Evolutionary conservation across 1,140 invertebrate genomes (phyloP).

Genomic region (Neotoxoptera formosana): DNA sequence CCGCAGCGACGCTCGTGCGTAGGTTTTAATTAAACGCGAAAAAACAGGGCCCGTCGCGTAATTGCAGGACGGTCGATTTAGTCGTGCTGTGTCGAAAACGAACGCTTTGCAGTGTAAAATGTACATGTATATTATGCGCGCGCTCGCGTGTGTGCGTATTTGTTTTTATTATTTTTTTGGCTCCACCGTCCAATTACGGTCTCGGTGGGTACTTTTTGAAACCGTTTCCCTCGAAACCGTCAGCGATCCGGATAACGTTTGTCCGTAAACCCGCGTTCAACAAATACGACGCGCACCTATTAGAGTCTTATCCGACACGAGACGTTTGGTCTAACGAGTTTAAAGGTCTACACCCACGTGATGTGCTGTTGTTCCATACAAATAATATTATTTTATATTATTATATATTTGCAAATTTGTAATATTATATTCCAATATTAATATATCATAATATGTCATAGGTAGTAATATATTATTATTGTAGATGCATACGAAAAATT

Average conservation of each 20-base stretch:
- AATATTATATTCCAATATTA: too few relatives aligned
- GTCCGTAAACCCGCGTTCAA: not conserved
- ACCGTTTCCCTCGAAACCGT: not conserved
- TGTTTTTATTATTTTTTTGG: conserved; percentile 18
- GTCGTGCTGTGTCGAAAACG: not conserved
- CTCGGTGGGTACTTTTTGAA: not conserved
- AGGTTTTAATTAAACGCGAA: not conserved
- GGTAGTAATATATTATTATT: not conserved
- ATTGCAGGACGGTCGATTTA: conserved; percentile 11
- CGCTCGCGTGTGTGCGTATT: not conserved
- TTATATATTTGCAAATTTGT: too few relatives aligned
- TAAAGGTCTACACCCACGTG: not conserved
- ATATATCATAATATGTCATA: too few relatives aligned
- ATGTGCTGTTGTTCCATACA: not conserved
- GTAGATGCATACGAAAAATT: too few relatives aligned
- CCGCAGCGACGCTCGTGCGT: not conserved
- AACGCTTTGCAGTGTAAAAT: not conserved
- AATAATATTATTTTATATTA: too few relatives aligned
- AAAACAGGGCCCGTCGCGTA: not conserved
- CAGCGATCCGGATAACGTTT: not conserved
- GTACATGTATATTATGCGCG: not conserved
- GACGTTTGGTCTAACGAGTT: not conserved
- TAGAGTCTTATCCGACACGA: not conserved
- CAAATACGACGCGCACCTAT: not conserved
- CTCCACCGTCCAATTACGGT: not conserved